Evolutionary conservation across 2,113 vertebrate species (phyloP).

Genomic region (Balaeniceps rex): DNA sequence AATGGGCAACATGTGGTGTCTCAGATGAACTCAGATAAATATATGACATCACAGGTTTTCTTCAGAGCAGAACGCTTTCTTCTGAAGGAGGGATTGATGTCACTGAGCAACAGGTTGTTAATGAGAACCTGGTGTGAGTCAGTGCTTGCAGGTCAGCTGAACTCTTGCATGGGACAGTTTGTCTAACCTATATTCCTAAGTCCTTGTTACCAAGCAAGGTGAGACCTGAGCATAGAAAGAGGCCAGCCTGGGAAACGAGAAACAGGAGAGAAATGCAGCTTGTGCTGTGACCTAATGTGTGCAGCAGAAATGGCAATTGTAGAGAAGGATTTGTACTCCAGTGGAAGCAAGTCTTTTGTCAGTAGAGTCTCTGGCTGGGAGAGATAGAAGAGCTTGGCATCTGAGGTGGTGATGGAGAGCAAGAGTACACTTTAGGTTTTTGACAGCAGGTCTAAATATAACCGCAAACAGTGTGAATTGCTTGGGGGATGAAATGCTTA

Average conservation of each 20-base stretch:
- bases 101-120: rapidly evolving
- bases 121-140: not conserved
- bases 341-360: not conserved
- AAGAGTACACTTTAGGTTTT: not conserved
- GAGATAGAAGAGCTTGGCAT: not conserved
- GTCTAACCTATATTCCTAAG: not conserved
- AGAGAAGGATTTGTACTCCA: not conserved
- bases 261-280: not conserved
- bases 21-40: not conserved
- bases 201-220: not conserved
- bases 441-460: not conserved
- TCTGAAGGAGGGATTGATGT: not conserved
- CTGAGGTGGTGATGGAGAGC: not conserved
- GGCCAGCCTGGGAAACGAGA: not conserved
- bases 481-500: not conserved
- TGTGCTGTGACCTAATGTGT: not conserved
- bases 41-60: not conserved
- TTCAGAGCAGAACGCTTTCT: not conserved
- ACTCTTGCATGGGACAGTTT: not conserved
- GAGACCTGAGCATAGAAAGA: not conserved
- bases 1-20: not conserved
- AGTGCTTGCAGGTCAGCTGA: not conserved
- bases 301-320: not conserved
- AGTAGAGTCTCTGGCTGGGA: not conserved
- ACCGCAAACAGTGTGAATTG: not conserved